Conservation (phyloP, 2,113 vertebrate genomes). For the Cyanoramphus novaezelandiae region DNA sequence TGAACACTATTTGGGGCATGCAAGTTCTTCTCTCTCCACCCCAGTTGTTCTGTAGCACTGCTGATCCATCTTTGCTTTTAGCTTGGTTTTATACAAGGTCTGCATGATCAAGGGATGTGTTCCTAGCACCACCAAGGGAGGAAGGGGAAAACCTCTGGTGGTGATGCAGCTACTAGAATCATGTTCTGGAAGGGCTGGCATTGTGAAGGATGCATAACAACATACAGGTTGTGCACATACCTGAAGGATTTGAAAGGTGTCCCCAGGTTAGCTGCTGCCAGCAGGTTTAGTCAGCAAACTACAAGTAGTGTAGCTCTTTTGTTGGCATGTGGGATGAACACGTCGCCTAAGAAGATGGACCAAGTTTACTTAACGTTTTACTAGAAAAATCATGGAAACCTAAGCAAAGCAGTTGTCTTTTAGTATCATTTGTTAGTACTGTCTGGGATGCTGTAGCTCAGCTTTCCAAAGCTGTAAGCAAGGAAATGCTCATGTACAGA, state of each 20-base stretch:
- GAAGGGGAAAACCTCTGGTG: background rate
- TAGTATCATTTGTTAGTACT: background rate
- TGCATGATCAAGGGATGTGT: fast-evolving
- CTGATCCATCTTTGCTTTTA: background rate
- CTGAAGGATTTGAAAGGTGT: background rate
- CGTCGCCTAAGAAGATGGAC: background rate
- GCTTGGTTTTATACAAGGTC: background rate
- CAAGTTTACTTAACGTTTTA: background rate
- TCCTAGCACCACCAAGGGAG: background rate
- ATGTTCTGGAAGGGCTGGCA: background rate
- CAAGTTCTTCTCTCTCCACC: fast-evolving
- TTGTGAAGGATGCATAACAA: too few relatives aligned
- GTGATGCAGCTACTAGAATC: background rate
- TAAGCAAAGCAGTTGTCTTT: background rate
- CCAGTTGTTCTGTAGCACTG: background rate
- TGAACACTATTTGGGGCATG: background rate
- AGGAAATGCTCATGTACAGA: background rate
- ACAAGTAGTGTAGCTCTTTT: background rate
- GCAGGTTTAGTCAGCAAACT: background rate
- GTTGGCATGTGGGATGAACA: background rate
- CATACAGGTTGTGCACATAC: fast-evolving
- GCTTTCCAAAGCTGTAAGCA: background rate
- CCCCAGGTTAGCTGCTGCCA: background rate
- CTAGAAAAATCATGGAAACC: background rate
- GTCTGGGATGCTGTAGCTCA: background rate